Conservation (phyloP, 1,140 invertebrate genomes). For the Drosophila hydei region DNA sequence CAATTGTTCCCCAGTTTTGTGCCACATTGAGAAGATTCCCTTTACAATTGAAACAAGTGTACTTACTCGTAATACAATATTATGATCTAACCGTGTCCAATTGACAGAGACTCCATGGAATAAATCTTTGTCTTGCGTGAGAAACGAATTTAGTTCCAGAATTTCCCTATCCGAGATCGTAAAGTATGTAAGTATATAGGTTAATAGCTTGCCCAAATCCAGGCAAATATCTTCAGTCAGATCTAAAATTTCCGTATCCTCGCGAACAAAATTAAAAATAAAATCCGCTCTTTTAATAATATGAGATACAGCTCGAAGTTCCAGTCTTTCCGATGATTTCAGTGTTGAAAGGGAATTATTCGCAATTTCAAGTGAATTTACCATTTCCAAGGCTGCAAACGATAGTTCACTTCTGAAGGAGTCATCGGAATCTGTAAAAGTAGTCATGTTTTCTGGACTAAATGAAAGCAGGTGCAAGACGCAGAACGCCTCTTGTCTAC, state of each 20-base stretch:
- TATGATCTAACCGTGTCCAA: constrained; percentile 11
- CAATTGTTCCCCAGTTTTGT: not conserved
- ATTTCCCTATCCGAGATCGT: not conserved
- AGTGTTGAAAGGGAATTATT: not conserved
- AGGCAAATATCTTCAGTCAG: not conserved
- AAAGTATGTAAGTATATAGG: constrained; percentile 7
- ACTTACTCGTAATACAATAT: not conserved
- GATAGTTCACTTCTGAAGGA: not conserved
- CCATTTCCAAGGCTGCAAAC: constrained; percentile 1
- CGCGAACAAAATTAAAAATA: constrained; percentile 9
- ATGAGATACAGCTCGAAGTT: not conserved
- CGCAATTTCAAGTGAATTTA: constrained; percentile 16
- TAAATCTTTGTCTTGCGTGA: not conserved
- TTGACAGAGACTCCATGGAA: not conserved
- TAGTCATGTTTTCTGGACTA: not conserved
- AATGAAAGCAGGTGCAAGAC: constrained; percentile 4
- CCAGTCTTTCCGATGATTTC: not conserved
- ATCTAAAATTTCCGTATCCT: constrained; percentile 26
- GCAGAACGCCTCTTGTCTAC: constrained; percentile 23
- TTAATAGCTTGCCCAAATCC: constrained; percentile 4
- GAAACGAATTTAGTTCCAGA: not conserved
- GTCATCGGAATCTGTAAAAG: not conserved
- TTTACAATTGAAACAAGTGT: not conserved
- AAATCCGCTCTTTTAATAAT: not conserved
- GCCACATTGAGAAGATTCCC: constrained; percentile 9